These are phyloP conservation scores for Mesoligia furuncula DNA, from an alignment of 2,888 invertebrate genomes.

Conservation along the genomic window DNA sequence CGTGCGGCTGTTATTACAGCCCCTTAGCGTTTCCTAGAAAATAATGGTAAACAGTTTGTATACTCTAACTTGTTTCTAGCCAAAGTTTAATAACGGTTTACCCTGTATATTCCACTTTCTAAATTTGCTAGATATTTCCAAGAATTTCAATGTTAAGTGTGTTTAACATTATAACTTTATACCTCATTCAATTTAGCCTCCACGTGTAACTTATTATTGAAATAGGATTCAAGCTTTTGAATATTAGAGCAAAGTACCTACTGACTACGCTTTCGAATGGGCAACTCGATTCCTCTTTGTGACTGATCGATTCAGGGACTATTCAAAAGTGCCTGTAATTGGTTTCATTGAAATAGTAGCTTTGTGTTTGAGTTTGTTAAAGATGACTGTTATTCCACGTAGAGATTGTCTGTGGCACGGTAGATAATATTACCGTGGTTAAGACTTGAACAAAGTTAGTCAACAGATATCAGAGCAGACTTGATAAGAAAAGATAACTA, in stretches of 20 bases:
- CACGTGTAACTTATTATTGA: neutral
- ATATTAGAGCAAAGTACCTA: neutral
- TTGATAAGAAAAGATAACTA: neutral
- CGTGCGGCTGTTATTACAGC: no score
- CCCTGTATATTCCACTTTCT: neutral
- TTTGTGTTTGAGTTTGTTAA: neutral
- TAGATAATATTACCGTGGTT: no score
- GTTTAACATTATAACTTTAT: neutral
- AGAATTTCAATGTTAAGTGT: neutral
- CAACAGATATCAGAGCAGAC: neutral
- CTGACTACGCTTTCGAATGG: neutral
- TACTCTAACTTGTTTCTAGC: neutral
- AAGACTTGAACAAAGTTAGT: constrained; percentile 1
- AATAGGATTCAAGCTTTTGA: neutral
- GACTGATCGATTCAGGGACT: neutral
- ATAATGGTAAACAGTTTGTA: neutral
- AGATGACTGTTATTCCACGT: neutral
- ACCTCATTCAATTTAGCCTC: neutral
- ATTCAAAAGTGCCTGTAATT: neutral
- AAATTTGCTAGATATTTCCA: neutral
- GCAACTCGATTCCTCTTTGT: neutral
- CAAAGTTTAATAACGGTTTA: neutral
- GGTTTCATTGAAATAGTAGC: neutral
- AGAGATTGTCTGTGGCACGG: no score
- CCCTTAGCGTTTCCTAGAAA: neutral